These are phyloP conservation scores for Platycercus adscitus DNA, from an alignment of 2,113 vertebrate genomes.

Conservation along the genomic window DNA sequence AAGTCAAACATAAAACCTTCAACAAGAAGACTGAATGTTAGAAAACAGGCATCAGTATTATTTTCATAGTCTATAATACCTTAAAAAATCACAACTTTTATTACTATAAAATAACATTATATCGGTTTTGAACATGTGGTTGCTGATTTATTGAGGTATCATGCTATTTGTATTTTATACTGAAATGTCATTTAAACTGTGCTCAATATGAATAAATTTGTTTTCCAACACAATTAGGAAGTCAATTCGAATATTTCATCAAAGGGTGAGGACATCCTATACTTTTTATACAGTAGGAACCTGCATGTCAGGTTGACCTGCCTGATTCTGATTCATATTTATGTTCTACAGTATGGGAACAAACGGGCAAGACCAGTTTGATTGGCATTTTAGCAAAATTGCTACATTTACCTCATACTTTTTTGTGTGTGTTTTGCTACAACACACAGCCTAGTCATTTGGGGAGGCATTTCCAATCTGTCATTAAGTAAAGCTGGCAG, in stretches of 20 bases:
- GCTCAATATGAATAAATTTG: background rate
- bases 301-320: background rate
- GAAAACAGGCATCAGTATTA: background rate
- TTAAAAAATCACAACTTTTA: constrained; percentile 15
- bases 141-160: constrained; percentile 25
- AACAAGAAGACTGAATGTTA: constrained; percentile 1
- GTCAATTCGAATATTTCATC: background rate
- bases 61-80: background rate
- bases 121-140: constrained; percentile 24
- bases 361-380: background rate
- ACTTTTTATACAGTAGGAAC: background rate
- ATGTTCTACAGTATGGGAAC: constrained; percentile 4
- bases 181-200: constrained; percentile 41
- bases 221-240: constrained; percentile 12
- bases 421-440: background rate
- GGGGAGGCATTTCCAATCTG: background rate
- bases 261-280: background rate
- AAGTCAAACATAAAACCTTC: background rate
- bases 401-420: background rate
- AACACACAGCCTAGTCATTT: background rate
- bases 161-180: background rate
- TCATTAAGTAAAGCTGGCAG: background rate
- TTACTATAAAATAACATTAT: constrained; percentile 35
- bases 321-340: background rate
- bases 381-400: background rate